Conservation (phyloP, 2,888 invertebrate genomes). For the Agonopterix heracliana region DNA sequence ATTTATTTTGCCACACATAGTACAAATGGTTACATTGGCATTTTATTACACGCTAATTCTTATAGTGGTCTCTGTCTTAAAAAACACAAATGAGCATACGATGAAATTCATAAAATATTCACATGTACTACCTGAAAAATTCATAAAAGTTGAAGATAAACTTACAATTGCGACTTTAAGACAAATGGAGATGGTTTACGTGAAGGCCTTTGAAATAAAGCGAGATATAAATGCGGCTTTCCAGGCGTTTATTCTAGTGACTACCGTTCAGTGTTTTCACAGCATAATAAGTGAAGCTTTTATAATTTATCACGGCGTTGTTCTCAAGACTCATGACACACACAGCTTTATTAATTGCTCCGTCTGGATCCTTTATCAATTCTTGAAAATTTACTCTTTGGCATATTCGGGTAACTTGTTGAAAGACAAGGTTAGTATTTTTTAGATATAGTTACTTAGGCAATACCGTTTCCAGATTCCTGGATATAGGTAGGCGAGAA, state of each 20-base stretch:
- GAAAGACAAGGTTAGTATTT: constrained; percentile 44
- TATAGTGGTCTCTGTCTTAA: constrained; percentile 36
- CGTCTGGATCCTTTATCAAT: constrained; percentile 52
- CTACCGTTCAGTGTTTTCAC: constrained; percentile 53
- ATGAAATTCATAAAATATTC: constrained; percentile 18
- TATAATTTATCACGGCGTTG: constrained; percentile 50
- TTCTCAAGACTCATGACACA: constrained; percentile 25
- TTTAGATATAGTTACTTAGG: too few relatives aligned
- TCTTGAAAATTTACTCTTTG: constrained; percentile 47
- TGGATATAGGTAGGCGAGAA: too few relatives aligned
- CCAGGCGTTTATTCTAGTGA: constrained; percentile 44
- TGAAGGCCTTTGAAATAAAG: constrained; percentile 40
- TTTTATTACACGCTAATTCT: constrained; percentile 44
- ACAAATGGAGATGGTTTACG: constrained; percentile 40
- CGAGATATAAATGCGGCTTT: constrained; percentile 42
- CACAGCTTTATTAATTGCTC: constrained; percentile 48
- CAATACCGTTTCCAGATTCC: neutral
- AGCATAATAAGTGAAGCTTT: constrained; percentile 51
- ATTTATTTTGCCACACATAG: constrained; percentile 45
- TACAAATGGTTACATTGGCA: constrained; percentile 41
- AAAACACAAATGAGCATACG: constrained; percentile 33
- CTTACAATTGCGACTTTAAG: constrained; percentile 27
- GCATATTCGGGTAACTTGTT: constrained; percentile 41
- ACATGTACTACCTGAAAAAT: constrained; percentile 14
- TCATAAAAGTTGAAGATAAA: constrained; percentile 25